Evolutionary conservation across 2,888 invertebrate species (phyloP), one percentile per base, ranked within the genome.

Genomic region (Chrysodeixis includens): DNA sequence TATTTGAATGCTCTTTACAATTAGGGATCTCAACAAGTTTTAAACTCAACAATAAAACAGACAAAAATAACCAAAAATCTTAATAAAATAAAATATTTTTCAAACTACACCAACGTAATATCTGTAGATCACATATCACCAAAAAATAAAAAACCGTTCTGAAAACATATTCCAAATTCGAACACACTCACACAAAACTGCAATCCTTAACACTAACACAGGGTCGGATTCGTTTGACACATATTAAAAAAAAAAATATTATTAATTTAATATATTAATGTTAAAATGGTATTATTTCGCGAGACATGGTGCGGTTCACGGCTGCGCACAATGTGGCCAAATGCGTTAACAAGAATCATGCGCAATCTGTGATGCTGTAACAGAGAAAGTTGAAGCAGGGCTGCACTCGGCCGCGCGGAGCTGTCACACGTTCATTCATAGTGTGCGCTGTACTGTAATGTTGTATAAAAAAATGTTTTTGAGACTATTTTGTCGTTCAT

Each of bases 301-400:
- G 80, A 82, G 73, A 78, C 82, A 86, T 83, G 68, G 79, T 81
- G 82, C 75, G 76, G 69, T 67, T 61, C 72, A 87, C 87, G 88
- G 86, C 79, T 69, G 88, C 89, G 88, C 87, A 79, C 83, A 71
- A 74, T 79, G 76, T 80, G 79, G 78, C 80, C 87, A 81, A 89
- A 86, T 88, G 88, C 87, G 87, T 82, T 87, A 88, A 87, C 89
- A 81, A 86, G 86, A 84, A 82, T 78, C 84, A 76, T 84, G 87
- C 88, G 89, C 91, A 88, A 89, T 83, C 82, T 80, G 76, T 83
- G 90, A 90, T 93, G 94, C 91, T 91, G 93, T 92, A 93, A 94
- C 76, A 93, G 94, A 87, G 94, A 94, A 94, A 94, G 94, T 93
- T 87, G 63, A 68, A 67, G 66, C 88, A 90, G 92, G 84, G 85